Evolutionary conservation across 2,888 invertebrate species (phyloP), one percentile per base, ranked within the genome.

Genomic region (Pharmacophagus antenor): DNA sequence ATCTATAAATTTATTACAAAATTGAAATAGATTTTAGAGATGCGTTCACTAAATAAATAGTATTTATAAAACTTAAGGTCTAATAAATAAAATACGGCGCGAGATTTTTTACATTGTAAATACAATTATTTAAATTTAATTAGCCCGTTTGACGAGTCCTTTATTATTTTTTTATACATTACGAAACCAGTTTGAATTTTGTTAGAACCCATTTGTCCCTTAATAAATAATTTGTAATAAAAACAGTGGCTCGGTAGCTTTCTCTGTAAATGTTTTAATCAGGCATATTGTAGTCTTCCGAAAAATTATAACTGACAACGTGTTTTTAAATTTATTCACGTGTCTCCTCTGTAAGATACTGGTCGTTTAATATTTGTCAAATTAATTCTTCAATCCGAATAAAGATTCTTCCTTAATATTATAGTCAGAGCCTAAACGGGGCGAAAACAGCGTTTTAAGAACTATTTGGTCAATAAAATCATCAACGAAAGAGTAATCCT

Each of bases 401-500:
- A 52, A 17, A 5, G 18, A 53, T 31, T 41, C 8, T n/a, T 47
- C 37, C 12, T 17, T 42, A 25, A 25, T 15, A 21, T 7, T 52
- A 17, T 8, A 21, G 20, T 20, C 7, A 31, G 22, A 48, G 52
- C 23, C 52, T 42, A 41, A 37, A 37, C 57, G 22, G 56, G 47
- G 58, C 62, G 56, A 62, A 63, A 62, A 41, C 22, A 62, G 63
- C 62, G 62, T 62, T 65, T 51, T 47, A 58, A 52, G 57, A 64
- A 61, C 61, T 61, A 58, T 66, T 65, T 65, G 63, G 62, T 60
- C 58, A 63, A 60, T 66, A 65, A 62, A 62, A 59, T 64, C 68
- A 70, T 72, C 78, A 79, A 76, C 79, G 77, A 80, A 78, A 62
- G 67, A 66, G 62, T 71, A 76, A 76, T 74, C 70, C 70, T 76